A percentile compares a stretch with the other conserved stretches of the same genome.
Conservation (phyloP, 2,888 invertebrate genomes). For the Lymantria monacha region DNA sequence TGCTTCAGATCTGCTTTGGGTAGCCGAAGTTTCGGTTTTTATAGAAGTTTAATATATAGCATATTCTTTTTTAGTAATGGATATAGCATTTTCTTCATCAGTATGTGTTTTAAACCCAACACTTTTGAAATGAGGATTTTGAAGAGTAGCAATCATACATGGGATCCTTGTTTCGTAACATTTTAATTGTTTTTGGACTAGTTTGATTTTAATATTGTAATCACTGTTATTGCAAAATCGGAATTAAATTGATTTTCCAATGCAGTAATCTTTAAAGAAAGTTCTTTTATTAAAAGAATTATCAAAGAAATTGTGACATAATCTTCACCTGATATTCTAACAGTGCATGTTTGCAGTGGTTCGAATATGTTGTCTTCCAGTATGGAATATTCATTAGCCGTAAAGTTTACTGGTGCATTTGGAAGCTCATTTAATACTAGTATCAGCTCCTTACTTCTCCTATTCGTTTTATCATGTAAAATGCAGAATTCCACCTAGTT, state of each 20-base stretch:
- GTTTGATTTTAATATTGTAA: neutral
- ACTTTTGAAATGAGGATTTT: conserved; percentile 12
- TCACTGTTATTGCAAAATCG: neutral
- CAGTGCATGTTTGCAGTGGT: conserved; percentile 7
- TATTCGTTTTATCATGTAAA: conserved; percentile 8
- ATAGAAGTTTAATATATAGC: too few relatives aligned
- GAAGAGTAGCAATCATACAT: conserved; percentile 7
- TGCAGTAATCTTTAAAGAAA: neutral
- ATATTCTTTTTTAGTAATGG: too few relatives aligned
- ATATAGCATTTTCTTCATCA: conserved; percentile 4
- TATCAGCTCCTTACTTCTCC: conserved; percentile 8
- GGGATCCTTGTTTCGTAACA: conserved; percentile 7
- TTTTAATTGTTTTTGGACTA: conserved; percentile 3
- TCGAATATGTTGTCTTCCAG: conserved; percentile 10
- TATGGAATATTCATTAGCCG: conserved; percentile 6
- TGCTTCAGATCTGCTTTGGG: too few relatives aligned
- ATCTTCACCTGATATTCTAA: conserved; percentile 10
- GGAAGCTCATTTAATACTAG: conserved; percentile 8
- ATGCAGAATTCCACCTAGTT: conserved; percentile 11
- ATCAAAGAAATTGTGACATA: conserved; percentile 6
- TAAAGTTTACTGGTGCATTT: conserved; percentile 8
- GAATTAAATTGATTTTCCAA: neutral
- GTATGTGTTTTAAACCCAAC: conserved; percentile 7
- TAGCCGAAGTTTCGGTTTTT: too few relatives aligned
- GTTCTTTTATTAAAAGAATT: conserved; percentile 3